phyloP scores from a whole-genome alignment of 2,888 invertebrate genomes.

The Leptinotarsa juncta region DNA sequence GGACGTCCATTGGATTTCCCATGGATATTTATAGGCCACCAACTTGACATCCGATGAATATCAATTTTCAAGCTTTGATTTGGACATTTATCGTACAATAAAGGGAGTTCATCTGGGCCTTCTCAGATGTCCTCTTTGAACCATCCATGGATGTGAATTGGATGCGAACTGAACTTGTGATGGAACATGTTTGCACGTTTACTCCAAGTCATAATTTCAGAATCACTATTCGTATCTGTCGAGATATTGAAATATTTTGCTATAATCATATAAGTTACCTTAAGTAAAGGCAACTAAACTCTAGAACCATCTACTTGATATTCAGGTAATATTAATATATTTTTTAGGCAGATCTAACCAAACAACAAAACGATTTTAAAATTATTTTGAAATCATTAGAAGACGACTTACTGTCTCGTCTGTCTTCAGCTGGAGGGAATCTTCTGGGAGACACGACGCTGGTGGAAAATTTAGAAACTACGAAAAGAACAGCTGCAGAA shows the following conservation, averaged over 20 bases:
- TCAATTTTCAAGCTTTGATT: neutral
- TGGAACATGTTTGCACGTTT: too few species aligned
- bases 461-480: constrained; percentile 96
- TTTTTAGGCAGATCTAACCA: constrained; percentile 85
- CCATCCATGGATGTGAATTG: too few species aligned
- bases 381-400: constrained; percentile 93
- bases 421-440: constrained; percentile 93
- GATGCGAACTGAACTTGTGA: too few species aligned
- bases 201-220: too few species aligned
- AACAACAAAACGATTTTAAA: constrained; percentile 97
- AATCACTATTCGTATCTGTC: too few species aligned
- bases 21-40: too few species aligned
- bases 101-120: too few species aligned
- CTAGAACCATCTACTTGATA: neutral
- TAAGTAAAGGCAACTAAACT: too few species aligned
- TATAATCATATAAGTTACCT: neutral
- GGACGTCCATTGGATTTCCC: too few species aligned
- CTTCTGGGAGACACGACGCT: constrained; percentile 94
- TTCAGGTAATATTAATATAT: neutral
- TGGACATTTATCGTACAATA: too few species aligned
- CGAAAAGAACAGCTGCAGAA: constrained; percentile 95
- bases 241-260: too few species aligned
- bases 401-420: constrained; percentile 89
- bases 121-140: too few species aligned
- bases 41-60: neutral